A percentile compares a stretch with the other conserved stretches of the same genome.
phyloP scores from a whole-genome alignment of 1,140 invertebrate species.

The Trichoplusia ni region DNA sequence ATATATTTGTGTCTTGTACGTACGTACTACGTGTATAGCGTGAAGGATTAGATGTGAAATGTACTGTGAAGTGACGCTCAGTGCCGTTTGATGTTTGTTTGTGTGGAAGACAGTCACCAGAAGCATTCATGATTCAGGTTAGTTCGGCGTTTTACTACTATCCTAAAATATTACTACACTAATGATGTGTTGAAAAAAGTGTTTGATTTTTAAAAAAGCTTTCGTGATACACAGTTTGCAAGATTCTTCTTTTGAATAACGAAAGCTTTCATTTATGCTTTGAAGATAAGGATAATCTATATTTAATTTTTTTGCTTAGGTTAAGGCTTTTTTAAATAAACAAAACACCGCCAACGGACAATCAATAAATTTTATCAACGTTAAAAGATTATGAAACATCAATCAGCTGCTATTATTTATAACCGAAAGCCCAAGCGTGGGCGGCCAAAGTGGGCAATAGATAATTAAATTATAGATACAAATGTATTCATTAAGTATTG shows the following conservation, averaged over 20 bases:
- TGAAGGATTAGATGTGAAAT: conserved; percentile 68
- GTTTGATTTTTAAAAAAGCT: neutral
- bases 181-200: neutral
- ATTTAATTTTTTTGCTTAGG: conserved; percentile 12
- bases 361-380: conserved; percentile 22
- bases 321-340: no score
- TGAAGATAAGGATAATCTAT: neutral
- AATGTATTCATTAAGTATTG: conserved; percentile 37
- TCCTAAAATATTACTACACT: conserved; percentile 15
- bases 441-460: conserved; percentile 42
- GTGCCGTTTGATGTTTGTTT: conserved; percentile 66
- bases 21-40: conserved; percentile 55
- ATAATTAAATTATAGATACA: conserved; percentile 45
- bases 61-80: conserved; percentile 68
- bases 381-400: conserved; percentile 33
- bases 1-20: conserved; percentile 54
- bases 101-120: conserved; percentile 47
- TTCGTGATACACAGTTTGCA: neutral
- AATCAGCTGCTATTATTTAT: conserved; percentile 40
- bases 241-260: neutral
- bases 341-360: conserved; percentile 2
- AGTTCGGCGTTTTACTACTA: conserved; percentile 40
- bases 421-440: conserved; percentile 36
- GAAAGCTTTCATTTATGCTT: neutral
- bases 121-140: conserved; percentile 79